Percentiles rank a stretch among this genome's conserved stretches.
Evolutionary conservation across 2,888 invertebrate genomes (phyloP).

Genomic region (Melanophora roralis): DNA sequence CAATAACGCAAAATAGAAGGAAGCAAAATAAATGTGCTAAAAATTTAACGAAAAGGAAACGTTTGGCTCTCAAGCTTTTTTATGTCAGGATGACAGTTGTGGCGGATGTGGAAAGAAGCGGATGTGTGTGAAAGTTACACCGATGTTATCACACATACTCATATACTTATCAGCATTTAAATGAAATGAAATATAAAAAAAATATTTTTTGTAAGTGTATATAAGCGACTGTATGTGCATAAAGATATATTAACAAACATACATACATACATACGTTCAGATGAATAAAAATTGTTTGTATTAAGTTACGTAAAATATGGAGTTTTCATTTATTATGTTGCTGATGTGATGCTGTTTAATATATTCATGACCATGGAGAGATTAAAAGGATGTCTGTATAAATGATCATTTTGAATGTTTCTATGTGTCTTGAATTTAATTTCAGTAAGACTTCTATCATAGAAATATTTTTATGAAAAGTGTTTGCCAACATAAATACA

Average conservation of each 20-base stretch:
- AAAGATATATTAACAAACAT: not conserved
- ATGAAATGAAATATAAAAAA: too few species aligned
- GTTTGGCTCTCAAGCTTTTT: constrained; percentile 38
- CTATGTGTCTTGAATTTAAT: not conserved
- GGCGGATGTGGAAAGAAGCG: constrained; percentile 43
- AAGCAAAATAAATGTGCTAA: constrained; percentile 5
- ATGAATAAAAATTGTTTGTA: too few species aligned
- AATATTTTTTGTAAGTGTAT: not conserved
- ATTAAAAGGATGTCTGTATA: not conserved
- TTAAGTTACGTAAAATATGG: not conserved
- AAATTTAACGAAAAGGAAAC: not conserved
- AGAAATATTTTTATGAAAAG: not conserved
- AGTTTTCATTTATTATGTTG: not conserved
- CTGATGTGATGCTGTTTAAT: not conserved
- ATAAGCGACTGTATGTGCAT: not conserved
- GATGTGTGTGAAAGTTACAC: constrained; percentile 44
- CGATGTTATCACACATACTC: constrained; percentile 2
- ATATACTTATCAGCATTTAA: not conserved
- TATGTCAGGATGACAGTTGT: constrained; percentile 38
- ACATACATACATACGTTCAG: not conserved
- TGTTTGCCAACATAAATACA: not conserved
- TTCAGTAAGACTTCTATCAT: not conserved
- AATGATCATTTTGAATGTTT: not conserved
- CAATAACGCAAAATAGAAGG: constrained; percentile 1
- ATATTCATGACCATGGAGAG: not conserved